Evolutionary conservation across 2,113 vertebrate genomes (phyloP), one percentile per base, ranked within the genome.

Genomic region (Delphinapterus leucas): DNA sequence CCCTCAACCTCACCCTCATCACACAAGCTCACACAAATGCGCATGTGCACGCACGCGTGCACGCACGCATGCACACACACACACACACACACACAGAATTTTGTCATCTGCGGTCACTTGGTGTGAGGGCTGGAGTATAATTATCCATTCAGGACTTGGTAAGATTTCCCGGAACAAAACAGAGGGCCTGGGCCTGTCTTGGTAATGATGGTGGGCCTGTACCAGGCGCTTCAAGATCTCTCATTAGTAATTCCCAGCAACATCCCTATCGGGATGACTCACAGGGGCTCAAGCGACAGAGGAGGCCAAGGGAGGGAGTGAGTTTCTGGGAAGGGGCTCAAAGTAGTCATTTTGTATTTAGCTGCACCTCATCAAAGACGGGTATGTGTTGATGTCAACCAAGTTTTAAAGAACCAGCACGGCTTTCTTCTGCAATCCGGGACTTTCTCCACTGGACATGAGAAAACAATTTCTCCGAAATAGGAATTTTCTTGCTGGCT

Each of bases 171-270:
- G 70, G 97, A 93, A 95, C 49, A 61, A 60, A 21, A 49, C 26
- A 71, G 71, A 96, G 61, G 71, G 68, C 44, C 58, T 15, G 25
- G 61, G 23, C 38, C n/a, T 12, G 41, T 86, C 82, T 84, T 14
- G 0, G 44, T 79, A 61, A 81, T 55, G 65, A 38, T 0, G 12
- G 68, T 20, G 20, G 47, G 28, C 79, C 63, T 53, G 89, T 70
- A 89, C 2, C 14, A 67, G 74, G 44, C 4, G 0, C 88, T 61
- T 49, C 13, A 0, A 38, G 70, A 41, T 70, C 92, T 88, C 61
- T 97, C 73, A 60, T 95, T 89, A 95, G 88, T 71, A 31, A 92
- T 92, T 90, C 83, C 92, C 36, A 10, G 55, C 79, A 71, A 36
- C 23, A 53, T 53, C 80, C n/a, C 38, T 2, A 38, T 15, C 36